A percentile compares a stretch with the other conserved stretches of the same genome.
phyloP scores from a whole-genome alignment of 2,113 vertebrate species.

The Barnardius zonarius region DNA sequence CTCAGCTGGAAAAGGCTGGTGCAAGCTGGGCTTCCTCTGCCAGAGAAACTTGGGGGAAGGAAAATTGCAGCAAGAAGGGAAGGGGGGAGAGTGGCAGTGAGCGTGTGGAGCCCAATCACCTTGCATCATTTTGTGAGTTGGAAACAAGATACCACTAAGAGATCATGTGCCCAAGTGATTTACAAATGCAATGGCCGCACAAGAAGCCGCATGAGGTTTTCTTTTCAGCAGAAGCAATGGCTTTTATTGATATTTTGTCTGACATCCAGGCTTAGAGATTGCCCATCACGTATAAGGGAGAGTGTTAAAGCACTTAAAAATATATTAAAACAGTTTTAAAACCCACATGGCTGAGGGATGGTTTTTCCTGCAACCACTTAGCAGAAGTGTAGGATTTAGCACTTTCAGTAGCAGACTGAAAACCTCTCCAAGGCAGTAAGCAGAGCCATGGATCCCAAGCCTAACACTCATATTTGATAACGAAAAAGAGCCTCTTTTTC shows the following conservation, averaged over 20 bases:
- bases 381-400: constrained; percentile 48
- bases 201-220: constrained; percentile 24
- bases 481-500: constrained; percentile 15
- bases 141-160: constrained; percentile 81
- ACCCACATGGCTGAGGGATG: constrained; percentile 27
- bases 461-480: constrained; percentile 21
- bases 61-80: constrained; percentile 25
- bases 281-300: neutral
- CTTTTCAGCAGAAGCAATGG: neutral
- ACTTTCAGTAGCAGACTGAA: constrained; percentile 37
- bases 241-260: constrained; percentile 51
- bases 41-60: neutral
- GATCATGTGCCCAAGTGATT: constrained; percentile 74
- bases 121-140: constrained; percentile 76
- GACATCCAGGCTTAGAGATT: constrained; percentile 33
- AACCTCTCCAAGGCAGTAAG: constrained; percentile 40
- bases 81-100: constrained; percentile 68
- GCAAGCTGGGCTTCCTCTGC: neutral
- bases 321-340: constrained; percentile 44
- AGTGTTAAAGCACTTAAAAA: constrained; percentile 34
- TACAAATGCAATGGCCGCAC: constrained; percentile 53
- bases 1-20: constrained; percentile 5
- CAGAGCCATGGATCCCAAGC: neutral
- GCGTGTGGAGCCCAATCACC: constrained; percentile 77
- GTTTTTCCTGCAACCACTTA: constrained; percentile 4